Base-by-base conservation (phyloP, 2,797 vertebrate genomes). In the Epinephelus malabaricus region DNA sequence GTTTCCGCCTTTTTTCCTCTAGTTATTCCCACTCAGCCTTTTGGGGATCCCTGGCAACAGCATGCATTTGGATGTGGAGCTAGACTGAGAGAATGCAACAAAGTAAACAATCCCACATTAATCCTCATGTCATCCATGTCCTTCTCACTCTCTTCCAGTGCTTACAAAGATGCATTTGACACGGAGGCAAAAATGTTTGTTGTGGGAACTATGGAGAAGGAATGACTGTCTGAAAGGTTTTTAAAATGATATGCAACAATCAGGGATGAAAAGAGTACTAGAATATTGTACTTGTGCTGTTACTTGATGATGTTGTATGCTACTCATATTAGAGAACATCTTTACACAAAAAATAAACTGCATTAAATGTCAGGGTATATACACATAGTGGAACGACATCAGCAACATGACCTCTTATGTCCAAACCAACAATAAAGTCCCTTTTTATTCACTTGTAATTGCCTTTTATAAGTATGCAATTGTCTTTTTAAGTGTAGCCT, bases 31-130 rank as follows among this genome's bases (percentile, higher is more conserved):
- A 66, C 70, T 68, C 74, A 66, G 73, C 71, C 73, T 80, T 89
- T 85, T 70, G 65, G 82, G 80, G 81, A 82, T 82, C 85, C 86
- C 38, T 86, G 77, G 87, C 73, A 92, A 92, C 86, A 73, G 82
- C 50, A 60, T 79, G 75, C 79, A 87, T 81, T 78, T 82, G 58
- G 64, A 75, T 79, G 64, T 67, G 49, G 23, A 46, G 68, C 55
- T 63, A n/a, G 38, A 79, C 56, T 51, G 50, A 43, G 62, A 77
- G 74, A 74, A 69, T 76, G 54, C 69, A 23, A 38, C 50, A 18
- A 19, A 59, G 63, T 55, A 58, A 83, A 84, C 80, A 81, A 51
- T 75, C 40, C 61, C 51, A 61, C 65, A 66, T 73, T 58, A 62
- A 86, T 79, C 50, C 65, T 21, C 30, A 66, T 78, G 53, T 84